Base-by-base conservation (phyloP, 2,113 vertebrate genomes). In the Emydura subglobosa region DNA sequence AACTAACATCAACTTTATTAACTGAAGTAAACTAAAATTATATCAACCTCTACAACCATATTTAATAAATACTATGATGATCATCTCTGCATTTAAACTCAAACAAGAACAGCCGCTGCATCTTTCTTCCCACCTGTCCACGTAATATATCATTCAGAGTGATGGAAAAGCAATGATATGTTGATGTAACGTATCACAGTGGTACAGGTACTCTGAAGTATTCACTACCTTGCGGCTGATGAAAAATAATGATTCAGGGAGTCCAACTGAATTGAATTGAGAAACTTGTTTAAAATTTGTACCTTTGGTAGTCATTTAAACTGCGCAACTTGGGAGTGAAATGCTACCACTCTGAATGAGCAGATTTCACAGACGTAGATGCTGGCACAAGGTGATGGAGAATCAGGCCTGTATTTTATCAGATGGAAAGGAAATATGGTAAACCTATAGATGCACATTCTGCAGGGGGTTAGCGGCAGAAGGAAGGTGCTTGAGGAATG, bases 131-230 rank as follows among this genome's bases (percentile, higher is more conserved):
- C 39, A 53, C 21, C 44, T 88, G 29, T 10, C 27, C 84, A 17
- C 82, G 42, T 17, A 34, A 80, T 1, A 2, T 29, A 49, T 51
- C 59, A n/a, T 10, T 82, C 61, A 78, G 5, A 82, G 11, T 3
- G 86, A 21, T 53, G 14, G 14, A 49, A 80, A 21, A 92, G 39
- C 21, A 44, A 29, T 4, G 24, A 7, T 25, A 84, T 14, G 55
- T 6, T 4, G 3, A 84, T 0, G 0, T 22, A 9, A 49, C 0
- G 6, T 17, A 88, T 12, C 3, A 92, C 21, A 39, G 74, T 11
- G 10, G 81, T 0, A 85, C 21, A 17, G 87, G 13, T 91, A 47
- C 12, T 2, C 22, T 59, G 24, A 72, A 19, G 34, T 1, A 61
- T 13, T 82, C 12, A 79, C 12, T 25, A 55, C 27, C 13, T 1